Conservation (phyloP, 92 coral and sea anemone species). For the Parazoanthus atlanticus region DNA sequence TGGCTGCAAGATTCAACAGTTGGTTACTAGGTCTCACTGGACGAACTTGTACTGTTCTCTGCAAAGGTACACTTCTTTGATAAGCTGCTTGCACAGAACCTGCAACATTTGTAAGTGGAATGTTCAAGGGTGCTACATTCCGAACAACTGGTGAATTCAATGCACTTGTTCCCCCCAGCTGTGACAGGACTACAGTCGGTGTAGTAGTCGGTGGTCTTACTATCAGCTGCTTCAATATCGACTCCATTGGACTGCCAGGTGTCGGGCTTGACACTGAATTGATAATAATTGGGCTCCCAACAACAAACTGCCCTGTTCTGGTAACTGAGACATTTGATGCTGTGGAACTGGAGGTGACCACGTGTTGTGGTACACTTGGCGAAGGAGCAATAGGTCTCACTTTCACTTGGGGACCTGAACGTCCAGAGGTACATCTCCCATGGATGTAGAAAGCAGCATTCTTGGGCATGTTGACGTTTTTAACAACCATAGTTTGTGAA, state of each 20-base stretch:
- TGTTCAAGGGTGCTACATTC: not conserved
- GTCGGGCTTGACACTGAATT: not conserved
- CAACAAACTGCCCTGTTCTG: not conserved
- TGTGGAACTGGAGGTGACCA: not conserved
- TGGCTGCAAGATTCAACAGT: not conserved
- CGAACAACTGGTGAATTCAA: slow-evolving; percentile 11
- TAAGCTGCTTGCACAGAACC: not conserved
- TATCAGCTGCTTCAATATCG: not conserved
- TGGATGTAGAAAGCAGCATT: not conserved
- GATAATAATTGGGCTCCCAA: slow-evolving; percentile 16
- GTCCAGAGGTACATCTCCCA: not conserved
- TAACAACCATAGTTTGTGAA: not conserved
- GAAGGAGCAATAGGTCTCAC: not conserved
- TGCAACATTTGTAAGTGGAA: not conserved
- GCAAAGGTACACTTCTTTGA: not conserved
- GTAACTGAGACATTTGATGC: not conserved
- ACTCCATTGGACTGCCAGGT: not conserved
- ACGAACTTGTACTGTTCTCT: not conserved
- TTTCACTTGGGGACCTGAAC: not conserved
- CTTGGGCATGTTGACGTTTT: not conserved
- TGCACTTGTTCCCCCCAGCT: not conserved
- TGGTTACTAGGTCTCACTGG: not conserved
- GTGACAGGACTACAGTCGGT: not conserved
- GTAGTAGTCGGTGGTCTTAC: not conserved
- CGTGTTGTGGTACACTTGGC: not conserved